These are phyloP conservation scores for Agrotis exclamationis DNA, from an alignment of 2,888 invertebrate species.

Conservation along the genomic window DNA sequence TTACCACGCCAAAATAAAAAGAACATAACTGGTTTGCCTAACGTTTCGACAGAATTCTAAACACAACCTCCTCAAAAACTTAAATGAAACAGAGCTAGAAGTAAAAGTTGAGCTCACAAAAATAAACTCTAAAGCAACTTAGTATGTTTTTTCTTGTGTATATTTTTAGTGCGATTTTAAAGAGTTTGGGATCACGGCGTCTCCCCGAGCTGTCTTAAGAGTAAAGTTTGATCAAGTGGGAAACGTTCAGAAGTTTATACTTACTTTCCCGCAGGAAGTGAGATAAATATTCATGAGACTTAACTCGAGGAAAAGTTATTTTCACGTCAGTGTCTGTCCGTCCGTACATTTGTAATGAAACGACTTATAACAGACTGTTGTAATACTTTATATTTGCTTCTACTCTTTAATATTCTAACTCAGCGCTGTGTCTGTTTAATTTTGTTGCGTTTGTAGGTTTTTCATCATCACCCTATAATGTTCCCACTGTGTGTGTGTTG, in stretches of 20 bases:
- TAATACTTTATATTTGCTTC: constrained; percentile 80
- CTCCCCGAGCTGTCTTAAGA: constrained; percentile 77
- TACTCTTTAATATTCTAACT: constrained; percentile 73
- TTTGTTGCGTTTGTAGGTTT: constrained; percentile 41
- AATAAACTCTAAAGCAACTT: constrained; percentile 45
- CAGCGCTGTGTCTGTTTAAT: constrained; percentile 42
- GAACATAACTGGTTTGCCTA: too few relatives aligned
- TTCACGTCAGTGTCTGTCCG: constrained; percentile 87
- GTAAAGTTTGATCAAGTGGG: constrained; percentile 89
- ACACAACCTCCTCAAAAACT: constrained; percentile 14
- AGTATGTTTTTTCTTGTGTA: constrained; percentile 55
- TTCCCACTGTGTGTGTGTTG: too few relatives aligned
- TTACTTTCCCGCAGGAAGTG: constrained; percentile 80
- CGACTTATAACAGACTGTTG: constrained; percentile 82
- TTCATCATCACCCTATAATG: too few relatives aligned
- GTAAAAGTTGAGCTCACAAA: constrained; percentile 31
- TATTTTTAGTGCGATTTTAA: constrained; percentile 71
- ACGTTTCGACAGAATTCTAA: neutral
- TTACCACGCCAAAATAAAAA: too few relatives aligned
- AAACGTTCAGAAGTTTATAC: constrained; percentile 87
- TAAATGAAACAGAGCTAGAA: constrained; percentile 30
- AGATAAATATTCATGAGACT: constrained; percentile 90
- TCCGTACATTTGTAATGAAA: constrained; percentile 88
- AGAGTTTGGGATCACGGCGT: constrained; percentile 71
- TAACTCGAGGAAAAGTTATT: constrained; percentile 88